Conservation (phyloP, 1,140 invertebrate genomes). For the Antheraea pernyi region DNA sequence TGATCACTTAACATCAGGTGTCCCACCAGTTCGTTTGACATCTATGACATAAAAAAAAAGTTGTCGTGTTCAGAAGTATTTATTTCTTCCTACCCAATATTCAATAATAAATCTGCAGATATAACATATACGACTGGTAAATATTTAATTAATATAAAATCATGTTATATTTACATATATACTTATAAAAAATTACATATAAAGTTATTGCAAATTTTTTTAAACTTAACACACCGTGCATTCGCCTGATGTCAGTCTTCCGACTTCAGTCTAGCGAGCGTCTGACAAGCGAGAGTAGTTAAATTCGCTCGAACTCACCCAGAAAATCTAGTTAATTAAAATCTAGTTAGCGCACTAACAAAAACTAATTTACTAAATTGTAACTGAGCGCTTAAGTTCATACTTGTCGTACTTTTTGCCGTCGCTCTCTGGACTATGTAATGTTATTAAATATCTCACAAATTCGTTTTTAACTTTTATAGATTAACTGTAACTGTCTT, state of each 20-base stretch:
- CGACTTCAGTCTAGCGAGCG: neutral
- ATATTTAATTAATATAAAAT: too few relatives aligned
- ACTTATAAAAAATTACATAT: neutral
- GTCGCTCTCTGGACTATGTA: neutral
- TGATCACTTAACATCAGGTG: too few relatives aligned
- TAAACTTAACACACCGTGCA: neutral
- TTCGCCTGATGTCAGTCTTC: neutral
- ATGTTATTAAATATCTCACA: neutral
- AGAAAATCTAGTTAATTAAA: constrained; percentile 9
- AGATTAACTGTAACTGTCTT: too few relatives aligned
- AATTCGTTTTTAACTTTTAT: too few relatives aligned
- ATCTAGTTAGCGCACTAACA: constrained; percentile 7
- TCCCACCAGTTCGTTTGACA: too few relatives aligned
- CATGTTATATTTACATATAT: neutral
- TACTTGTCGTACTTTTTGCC: neutral
- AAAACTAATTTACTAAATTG: constrained; percentile 13
- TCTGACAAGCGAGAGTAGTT: neutral
- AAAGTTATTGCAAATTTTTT: neutral
- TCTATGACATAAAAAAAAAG: too few relatives aligned
- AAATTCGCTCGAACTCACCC: neutral
- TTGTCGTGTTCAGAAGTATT: too few relatives aligned
- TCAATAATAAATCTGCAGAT: too few relatives aligned
- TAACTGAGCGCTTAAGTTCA: neutral
- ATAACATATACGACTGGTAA: too few relatives aligned
- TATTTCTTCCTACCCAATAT: too few relatives aligned